Base-by-base conservation (phyloP, 2,888 invertebrate genomes). In the Hirtodrosophila alboralis region DNA sequence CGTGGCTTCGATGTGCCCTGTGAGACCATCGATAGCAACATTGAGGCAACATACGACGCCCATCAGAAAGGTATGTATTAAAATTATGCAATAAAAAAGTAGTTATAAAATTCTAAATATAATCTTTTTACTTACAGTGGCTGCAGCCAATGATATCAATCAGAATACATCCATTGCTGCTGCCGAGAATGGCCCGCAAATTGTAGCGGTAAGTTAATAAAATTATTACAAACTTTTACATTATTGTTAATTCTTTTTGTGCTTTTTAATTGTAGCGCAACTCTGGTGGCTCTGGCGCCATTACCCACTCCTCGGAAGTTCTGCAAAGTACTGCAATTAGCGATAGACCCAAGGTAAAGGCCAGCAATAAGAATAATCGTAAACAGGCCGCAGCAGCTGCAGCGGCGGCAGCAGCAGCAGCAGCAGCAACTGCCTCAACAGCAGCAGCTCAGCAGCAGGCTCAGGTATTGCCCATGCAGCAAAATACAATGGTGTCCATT, bases 271-370 rank as follows among this genome's bases (percentile, higher is more conserved):
- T 59, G 45, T 51, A 76, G 84, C 37, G 70, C 69, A 71, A 75
- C 18, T 84, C 86, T 18, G 33, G 40, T 31, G 59, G 68, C 14
- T 41, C 68, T n/a, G 57, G 83, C 6, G 86, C 89, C 62, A 89
- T 91, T 34, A 90, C 90, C 18, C 90, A 91, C 59, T 90, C 90
- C 16, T 91, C 91, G 5, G 91, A 91, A 69, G 91, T 91, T 27
- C 89, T 90, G 16, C 91, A 94, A 91, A 94, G 93, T 86, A 95
- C 95, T 58, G 94, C 95, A 68, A 95, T 96, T 83, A 95, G 95
- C 91, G 96, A 96, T 91, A 93, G 96, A 83, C 95, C 95, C 58
- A 96, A 95, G 90, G 95, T 94, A 36, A 96, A 96, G 90, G 94
- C 95, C 33, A 94, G 94, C 45, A 94, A 95, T 44, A 95, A 96